phyloP scores from a whole-genome alignment of 2,797 vertebrate species.

The Lates japonicus region DNA sequence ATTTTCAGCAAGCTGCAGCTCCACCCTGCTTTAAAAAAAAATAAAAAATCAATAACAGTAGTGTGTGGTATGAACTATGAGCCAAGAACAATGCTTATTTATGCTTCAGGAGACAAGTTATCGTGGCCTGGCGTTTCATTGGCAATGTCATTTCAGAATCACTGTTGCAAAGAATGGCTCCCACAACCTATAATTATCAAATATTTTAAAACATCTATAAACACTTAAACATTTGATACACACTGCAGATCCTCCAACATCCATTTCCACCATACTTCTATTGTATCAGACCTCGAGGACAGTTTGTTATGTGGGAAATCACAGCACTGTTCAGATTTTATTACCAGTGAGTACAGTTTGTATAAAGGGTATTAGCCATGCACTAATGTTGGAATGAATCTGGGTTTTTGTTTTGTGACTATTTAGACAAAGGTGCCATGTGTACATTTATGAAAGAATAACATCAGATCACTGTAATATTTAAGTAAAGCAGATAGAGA shows the following conservation, averaged over 20 bases:
- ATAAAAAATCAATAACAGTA: conserved; percentile 7
- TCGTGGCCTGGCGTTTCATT: conserved; percentile 27
- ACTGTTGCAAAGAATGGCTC: conserved; percentile 22
- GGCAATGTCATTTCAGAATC: conserved; percentile 12
- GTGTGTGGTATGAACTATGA: conserved; percentile 26
- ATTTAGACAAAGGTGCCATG: neutral
- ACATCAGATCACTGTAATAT: neutral
- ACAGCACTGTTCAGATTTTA: too few relatives aligned
- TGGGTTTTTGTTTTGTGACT: neutral
- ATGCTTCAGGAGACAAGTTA: conserved; percentile 29
- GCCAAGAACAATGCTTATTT: conserved; percentile 25
- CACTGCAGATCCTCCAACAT: neutral
- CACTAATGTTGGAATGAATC: neutral
- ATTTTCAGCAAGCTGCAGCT: conserved; percentile 38
- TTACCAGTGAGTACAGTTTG: too few relatives aligned
- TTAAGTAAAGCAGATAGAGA: neutral
- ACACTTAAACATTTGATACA: neutral
- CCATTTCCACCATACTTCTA: neutral
- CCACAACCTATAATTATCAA: neutral
- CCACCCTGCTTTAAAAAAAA: conserved; percentile 31
- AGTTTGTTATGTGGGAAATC: neutral
- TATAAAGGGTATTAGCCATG: neutral
- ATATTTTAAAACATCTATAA: conserved; percentile 7
- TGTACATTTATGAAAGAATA: neutral
- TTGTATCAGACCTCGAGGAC: neutral